phyloP scores from a whole-genome alignment of 1,140 invertebrate species.

The Littorina saxatilis region DNA sequence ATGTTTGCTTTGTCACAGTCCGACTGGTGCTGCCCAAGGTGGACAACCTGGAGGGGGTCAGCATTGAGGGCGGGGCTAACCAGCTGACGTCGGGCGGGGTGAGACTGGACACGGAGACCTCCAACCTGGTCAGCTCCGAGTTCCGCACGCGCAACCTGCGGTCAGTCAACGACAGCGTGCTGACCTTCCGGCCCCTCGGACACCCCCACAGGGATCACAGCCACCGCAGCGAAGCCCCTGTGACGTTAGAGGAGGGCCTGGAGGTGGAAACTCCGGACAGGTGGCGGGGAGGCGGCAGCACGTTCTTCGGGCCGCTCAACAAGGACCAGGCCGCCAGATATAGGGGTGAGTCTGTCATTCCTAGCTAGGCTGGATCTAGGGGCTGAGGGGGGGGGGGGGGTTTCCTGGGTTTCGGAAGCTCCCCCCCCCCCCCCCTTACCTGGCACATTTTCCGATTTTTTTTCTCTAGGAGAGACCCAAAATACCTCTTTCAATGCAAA shows the following conservation, averaged over 20 bases:
- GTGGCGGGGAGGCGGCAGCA: background rate
- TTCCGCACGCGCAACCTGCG: background rate
- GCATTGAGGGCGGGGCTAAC: slow-evolving; percentile 35
- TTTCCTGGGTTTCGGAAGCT: too few species aligned
- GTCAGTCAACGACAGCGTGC: slow-evolving; percentile 17
- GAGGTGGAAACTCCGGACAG: background rate
- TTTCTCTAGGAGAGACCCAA: too few species aligned
- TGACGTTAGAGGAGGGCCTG: background rate
- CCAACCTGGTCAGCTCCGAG: background rate
- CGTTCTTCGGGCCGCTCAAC: background rate
- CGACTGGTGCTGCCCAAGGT: slow-evolving; percentile 46
- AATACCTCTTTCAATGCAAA: too few species aligned
- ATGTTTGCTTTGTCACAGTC: too few species aligned
- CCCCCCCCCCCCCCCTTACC: too few species aligned
- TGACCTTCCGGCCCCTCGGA: too few species aligned
- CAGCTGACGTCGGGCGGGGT: slow-evolving; percentile 18
- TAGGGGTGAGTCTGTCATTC: too few species aligned
- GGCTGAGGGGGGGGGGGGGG: too few species aligned
- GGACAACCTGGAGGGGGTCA: slow-evolving; percentile 38
- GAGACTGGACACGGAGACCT: background rate
- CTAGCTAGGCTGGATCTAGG: too few species aligned
- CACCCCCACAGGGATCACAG: background rate
- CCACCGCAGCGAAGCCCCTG: background rate
- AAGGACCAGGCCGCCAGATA: background rate
- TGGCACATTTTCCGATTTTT: too few species aligned